Evolutionary conservation across 2,797 vertebrate genomes (phyloP).

Genomic region (Florisuga fusca): DNA sequence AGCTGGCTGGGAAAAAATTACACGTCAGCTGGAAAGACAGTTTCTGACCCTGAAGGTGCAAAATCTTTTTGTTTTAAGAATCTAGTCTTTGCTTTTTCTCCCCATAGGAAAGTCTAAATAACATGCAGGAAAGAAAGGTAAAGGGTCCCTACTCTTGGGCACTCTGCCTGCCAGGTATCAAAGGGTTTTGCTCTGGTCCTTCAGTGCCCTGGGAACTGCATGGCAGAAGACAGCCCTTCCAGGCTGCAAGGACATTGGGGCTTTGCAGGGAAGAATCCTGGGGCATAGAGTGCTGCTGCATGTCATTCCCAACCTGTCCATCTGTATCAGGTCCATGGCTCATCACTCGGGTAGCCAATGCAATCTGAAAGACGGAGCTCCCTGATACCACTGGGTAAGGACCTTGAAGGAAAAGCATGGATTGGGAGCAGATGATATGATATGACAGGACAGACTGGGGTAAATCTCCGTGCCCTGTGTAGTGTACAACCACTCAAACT

Average conservation of each 20-base stretch:
- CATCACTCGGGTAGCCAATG: background rate
- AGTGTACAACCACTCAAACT: background rate
- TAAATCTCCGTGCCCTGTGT: background rate
- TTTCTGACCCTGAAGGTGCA: background rate
- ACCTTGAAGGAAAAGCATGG: background rate
- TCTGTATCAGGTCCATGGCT: background rate
- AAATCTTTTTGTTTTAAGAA: background rate
- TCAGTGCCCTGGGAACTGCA: background rate
- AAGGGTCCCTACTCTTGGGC: fast-evolving
- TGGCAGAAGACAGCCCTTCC: background rate
- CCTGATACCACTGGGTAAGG: background rate
- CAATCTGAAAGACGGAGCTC: background rate
- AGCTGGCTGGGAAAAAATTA: background rate
- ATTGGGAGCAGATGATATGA: background rate
- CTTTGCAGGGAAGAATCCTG: background rate
- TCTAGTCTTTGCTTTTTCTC: background rate
- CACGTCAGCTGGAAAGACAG: background rate
- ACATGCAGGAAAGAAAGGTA: background rate
- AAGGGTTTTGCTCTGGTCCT: background rate
- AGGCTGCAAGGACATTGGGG: fast-evolving
- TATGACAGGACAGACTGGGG: background rate
- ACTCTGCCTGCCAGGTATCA: background rate
- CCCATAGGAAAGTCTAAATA: background rate
- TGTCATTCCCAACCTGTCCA: fast-evolving
- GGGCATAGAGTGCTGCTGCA: background rate